These are phyloP conservation scores for Alethe castanea DNA, from an alignment of 2,113 vertebrate genomes.

Conservation along the genomic window DNA sequence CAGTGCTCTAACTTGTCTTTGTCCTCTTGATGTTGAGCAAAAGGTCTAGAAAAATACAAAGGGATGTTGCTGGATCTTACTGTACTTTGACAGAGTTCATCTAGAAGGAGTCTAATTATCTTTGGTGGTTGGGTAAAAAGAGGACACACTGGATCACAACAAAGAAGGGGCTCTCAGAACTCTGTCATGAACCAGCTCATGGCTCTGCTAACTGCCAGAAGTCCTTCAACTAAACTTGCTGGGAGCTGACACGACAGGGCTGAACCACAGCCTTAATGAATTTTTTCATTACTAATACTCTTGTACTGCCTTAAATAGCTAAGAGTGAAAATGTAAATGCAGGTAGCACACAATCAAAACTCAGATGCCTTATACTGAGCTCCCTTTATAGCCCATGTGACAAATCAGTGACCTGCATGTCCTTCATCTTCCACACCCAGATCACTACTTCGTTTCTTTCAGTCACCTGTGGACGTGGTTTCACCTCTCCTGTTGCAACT, in stretches of 20 bases:
- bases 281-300: neutral
- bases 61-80: neutral
- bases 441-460: fast-evolving
- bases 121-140: neutral
- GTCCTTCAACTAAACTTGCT: neutral
- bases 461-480: fast-evolving
- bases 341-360: neutral
- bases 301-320: neutral
- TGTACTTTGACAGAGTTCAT: neutral
- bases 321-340: neutral
- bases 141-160: neutral
- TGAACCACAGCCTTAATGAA: neutral
- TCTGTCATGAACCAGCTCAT: neutral
- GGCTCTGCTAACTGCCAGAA: neutral
- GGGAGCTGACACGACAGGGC: neutral
- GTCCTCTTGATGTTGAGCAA: neutral
- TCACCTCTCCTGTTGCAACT: neutral
- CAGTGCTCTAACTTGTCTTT: neutral
- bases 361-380: neutral
- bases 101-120: neutral
- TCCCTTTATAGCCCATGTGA: neutral
- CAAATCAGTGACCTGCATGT: neutral
- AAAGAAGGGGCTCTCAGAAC: neutral
- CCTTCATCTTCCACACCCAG: neutral
- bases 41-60: neutral